A percentile compares a stretch with the other conserved stretches of the same genome.
phyloP scores from a whole-genome alignment of 2,113 vertebrate species.

The Nipponia nippon region DNA sequence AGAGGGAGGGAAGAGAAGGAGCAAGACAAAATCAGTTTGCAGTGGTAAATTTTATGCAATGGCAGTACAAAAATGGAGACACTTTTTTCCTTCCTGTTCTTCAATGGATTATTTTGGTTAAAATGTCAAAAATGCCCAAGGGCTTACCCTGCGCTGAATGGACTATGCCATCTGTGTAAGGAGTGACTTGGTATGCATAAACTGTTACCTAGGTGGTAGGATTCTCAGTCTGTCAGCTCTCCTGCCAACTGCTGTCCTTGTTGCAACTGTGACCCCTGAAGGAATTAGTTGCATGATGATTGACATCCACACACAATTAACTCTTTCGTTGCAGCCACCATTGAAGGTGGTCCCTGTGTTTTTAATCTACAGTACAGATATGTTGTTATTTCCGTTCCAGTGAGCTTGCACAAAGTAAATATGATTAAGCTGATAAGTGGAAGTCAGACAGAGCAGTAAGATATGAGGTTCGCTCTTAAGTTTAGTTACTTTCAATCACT shows the following conservation, averaged over 20 bases:
- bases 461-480: background rate
- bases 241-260: slow-evolving; percentile 48
- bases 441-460: background rate
- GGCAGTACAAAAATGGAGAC: background rate
- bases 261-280: slow-evolving; percentile 64
- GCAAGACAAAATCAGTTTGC: background rate
- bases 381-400: background rate
- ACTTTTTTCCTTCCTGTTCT: background rate
- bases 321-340: slow-evolving; percentile 33
- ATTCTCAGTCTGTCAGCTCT: slow-evolving; percentile 50
- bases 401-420: background rate
- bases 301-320: slow-evolving; percentile 56
- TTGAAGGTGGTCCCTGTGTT: slow-evolving; percentile 11
- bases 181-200: slow-evolving; percentile 38
- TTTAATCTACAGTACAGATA: background rate
- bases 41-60: background rate
- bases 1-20: background rate
- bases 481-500: background rate
- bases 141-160: slow-evolving; percentile 22
- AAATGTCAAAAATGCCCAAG: slow-evolving; percentile 43
- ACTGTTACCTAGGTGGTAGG: slow-evolving; percentile 37
- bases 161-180: slow-evolving; percentile 32
- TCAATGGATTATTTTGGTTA: slow-evolving; percentile 41
- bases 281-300: slow-evolving; percentile 66
- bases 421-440: background rate